These are phyloP conservation scores for Mesoligia furuncula DNA, from an alignment of 2,888 invertebrate genomes.

Conservation along the genomic window DNA sequence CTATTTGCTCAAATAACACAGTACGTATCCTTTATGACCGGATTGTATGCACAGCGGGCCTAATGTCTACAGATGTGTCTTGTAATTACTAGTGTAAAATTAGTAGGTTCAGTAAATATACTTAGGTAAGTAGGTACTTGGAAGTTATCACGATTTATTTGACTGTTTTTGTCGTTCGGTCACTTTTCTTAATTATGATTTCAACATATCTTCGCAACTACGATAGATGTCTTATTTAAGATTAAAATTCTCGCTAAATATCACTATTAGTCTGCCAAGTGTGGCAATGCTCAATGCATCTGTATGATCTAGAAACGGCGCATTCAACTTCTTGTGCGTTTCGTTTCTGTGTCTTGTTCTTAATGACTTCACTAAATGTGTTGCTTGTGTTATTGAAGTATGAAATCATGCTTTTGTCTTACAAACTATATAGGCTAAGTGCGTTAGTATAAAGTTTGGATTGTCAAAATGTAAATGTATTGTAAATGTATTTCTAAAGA, in stretches of 20 bases:
- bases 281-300: slow-evolving; percentile 18
- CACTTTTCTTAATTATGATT: neutral
- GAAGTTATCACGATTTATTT: neutral
- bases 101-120: slow-evolving; percentile 29
- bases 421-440: neutral
- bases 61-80: slow-evolving; percentile 30
- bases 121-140: neutral
- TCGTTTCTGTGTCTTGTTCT: neutral
- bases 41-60: slow-evolving; percentile 35
- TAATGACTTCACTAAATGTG: slow-evolving; percentile 24
- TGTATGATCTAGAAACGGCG: slow-evolving; percentile 26
- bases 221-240: neutral
- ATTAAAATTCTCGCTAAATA: slow-evolving; percentile 10
- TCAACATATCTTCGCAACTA: neutral
- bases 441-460: neutral
- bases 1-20: slow-evolving; percentile 72
- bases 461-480: too few species aligned
- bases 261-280: neutral
- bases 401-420: neutral
- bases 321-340: slow-evolving; percentile 24
- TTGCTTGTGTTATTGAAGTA: neutral
- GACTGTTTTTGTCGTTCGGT: neutral
- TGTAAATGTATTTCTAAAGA: too few species aligned
- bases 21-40: slow-evolving; percentile 46
- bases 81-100: slow-evolving; percentile 50